These are phyloP conservation scores for Heteromormyrus szaboi DNA, from an alignment of 2,797 vertebrate species.

Conservation along the genomic window DNA sequence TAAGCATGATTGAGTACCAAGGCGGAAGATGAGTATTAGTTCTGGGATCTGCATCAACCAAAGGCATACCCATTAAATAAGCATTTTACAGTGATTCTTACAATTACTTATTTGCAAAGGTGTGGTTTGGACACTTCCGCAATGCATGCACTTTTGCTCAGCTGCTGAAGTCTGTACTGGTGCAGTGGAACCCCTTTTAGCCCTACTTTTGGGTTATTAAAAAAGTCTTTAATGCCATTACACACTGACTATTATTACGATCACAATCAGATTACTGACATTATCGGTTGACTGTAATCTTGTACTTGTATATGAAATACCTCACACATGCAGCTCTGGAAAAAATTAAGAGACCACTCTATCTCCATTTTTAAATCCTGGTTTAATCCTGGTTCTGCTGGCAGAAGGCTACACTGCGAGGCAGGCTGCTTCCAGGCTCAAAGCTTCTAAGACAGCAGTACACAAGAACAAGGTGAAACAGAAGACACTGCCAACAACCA, in stretches of 20 bases:
- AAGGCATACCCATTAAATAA: background rate
- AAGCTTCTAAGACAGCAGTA: background rate
- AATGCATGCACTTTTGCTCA: background rate
- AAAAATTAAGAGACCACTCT: background rate
- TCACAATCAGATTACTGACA: background rate
- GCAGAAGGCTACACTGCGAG: background rate
- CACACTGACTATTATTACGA: background rate
- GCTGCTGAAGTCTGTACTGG: background rate
- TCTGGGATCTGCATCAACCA: background rate
- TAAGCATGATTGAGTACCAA: conserved; percentile 5
- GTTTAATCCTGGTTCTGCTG: background rate
- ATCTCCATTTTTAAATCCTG: background rate
- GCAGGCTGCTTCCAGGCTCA: background rate
- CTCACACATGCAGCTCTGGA: background rate
- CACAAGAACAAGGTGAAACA: background rate
- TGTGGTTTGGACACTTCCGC: background rate
- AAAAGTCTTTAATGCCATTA: background rate
- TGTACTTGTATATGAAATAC: background rate
- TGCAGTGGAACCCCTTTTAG: background rate
- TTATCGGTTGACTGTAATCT: background rate
- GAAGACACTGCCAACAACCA: background rate
- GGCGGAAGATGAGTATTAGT: background rate
- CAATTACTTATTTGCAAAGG: background rate
- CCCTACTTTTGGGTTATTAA: background rate
- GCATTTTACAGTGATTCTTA: background rate